A percentile compares a stretch with the other conserved stretches of the same genome.
Conservation (phyloP, 2,888 invertebrate species). For the Zonitis immaculata region DNA sequence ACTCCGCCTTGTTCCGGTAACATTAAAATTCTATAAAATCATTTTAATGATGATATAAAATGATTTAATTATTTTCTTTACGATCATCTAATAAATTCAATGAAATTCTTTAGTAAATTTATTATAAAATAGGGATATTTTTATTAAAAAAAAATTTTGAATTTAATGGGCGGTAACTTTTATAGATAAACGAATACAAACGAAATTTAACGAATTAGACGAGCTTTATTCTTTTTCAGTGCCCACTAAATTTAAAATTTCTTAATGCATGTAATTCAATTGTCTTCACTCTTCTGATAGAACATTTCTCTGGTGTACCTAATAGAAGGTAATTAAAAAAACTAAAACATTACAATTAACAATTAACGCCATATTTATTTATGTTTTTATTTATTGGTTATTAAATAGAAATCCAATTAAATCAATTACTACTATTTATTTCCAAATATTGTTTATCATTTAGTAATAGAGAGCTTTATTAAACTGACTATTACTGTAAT, state of each 20-base stretch:
- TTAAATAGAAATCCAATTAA: not conserved
- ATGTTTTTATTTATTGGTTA: no score
- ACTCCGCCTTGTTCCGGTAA: no score
- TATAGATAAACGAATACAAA: slow-evolving; percentile 32
- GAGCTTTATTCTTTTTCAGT: slow-evolving; percentile 35
- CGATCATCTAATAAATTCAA: no score
- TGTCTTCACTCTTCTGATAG: slow-evolving; percentile 40
- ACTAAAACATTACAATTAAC: not conserved
- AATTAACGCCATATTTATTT: no score
- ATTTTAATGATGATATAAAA: no score
- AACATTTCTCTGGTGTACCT: slow-evolving; percentile 25
- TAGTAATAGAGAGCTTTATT: no score
- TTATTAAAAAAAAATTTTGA: not conserved
- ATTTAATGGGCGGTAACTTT: not conserved
- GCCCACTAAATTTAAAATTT: slow-evolving; percentile 41
- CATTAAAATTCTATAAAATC: no score
- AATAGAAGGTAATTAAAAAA: slow-evolving; percentile 21
- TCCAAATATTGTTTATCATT: not conserved
- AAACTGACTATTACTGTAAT: not conserved
- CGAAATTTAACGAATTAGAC: slow-evolving; percentile 38
- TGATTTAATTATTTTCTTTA: no score
- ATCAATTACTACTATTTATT: not conserved
- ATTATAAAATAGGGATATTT: not conserved
- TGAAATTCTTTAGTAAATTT: no score
- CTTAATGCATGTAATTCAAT: slow-evolving; percentile 40